Conservation (phyloP, 2,888 invertebrate genomes). For the Rhabditoides inermis region DNA sequence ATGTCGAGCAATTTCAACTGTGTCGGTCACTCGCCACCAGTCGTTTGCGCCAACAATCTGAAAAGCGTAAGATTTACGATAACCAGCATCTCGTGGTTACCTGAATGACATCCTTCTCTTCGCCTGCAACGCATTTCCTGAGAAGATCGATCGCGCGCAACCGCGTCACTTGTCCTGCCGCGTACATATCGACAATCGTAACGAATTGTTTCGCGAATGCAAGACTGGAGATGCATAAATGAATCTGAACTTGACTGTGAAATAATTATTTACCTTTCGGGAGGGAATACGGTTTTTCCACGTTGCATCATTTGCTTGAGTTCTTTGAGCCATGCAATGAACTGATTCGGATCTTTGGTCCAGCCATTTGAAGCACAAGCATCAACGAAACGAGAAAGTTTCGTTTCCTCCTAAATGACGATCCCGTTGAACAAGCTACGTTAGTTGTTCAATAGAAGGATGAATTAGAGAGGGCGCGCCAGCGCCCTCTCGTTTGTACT, state of each 20-base stretch:
- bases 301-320: constrained; percentile 25
- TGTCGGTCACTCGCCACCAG: constrained; percentile 21
- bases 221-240: constrained; percentile 7
- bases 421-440: too few species aligned
- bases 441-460: too few species aligned
- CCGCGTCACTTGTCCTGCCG: constrained; percentile 15
- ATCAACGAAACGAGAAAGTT: too few species aligned
- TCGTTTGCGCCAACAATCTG: constrained; percentile 12
- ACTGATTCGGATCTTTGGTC: constrained; percentile 3
- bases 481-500: too few species aligned
- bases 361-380: too few species aligned
- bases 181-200: constrained; percentile 8
- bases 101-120: constrained; percentile 4
- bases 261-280: constrained; percentile 13
- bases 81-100: not conserved
- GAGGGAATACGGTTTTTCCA: constrained; percentile 22
- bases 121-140: constrained; percentile 4
- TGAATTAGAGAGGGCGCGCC: too few species aligned
- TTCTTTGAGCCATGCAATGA: constrained; percentile 25
- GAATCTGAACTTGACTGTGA: not conserved
- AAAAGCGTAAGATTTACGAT: constrained; percentile 1
- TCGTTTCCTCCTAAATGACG: too few species aligned
- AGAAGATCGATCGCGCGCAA: constrained; percentile 24
- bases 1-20: constrained; percentile 8
- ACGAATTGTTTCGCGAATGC: constrained; percentile 18